Percentiles rank a stretch among this genome's conserved stretches.
phyloP scores from a whole-genome alignment of 2,113 vertebrate species.

The Gnathonemus echidnorhynchus region DNA sequence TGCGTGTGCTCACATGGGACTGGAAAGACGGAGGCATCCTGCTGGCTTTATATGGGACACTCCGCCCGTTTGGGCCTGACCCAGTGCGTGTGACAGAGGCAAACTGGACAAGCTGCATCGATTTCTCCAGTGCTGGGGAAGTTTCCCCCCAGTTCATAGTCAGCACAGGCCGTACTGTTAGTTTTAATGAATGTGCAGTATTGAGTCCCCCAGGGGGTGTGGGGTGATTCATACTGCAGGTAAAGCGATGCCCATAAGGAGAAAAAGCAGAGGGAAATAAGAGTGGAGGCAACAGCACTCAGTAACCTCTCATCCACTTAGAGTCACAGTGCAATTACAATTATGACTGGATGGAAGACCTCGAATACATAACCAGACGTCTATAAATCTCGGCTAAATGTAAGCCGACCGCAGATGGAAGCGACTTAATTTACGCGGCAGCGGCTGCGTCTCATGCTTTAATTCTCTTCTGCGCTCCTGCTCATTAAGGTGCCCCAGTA shows the following conservation, averaged over 20 bases:
- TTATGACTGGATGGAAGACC: neutral
- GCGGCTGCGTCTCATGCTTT: neutral
- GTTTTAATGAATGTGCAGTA: neutral
- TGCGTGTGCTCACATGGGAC: neutral
- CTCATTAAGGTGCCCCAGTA: neutral
- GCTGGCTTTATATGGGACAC: neutral
- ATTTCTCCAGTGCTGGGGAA: neutral
- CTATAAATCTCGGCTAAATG: neutral
- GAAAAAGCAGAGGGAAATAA: neutral
- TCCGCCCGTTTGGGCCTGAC: neutral
- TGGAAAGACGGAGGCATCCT: neutral
- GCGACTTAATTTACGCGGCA: neutral
- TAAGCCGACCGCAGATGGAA: neutral
- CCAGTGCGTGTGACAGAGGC: neutral
- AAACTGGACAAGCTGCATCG: neutral
- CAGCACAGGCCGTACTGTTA: neutral
- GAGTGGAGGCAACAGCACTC: neutral
- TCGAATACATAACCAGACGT: neutral
- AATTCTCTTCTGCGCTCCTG: neutral
- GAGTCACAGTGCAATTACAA: neutral
- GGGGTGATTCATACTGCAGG: neutral
- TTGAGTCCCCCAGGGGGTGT: neutral
- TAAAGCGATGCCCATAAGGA: neutral
- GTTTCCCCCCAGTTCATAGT: neutral
- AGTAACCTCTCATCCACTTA: neutral